phyloP scores from a whole-genome alignment of 2,113 vertebrate genomes.

The Ramphastos sulfuratus region DNA sequence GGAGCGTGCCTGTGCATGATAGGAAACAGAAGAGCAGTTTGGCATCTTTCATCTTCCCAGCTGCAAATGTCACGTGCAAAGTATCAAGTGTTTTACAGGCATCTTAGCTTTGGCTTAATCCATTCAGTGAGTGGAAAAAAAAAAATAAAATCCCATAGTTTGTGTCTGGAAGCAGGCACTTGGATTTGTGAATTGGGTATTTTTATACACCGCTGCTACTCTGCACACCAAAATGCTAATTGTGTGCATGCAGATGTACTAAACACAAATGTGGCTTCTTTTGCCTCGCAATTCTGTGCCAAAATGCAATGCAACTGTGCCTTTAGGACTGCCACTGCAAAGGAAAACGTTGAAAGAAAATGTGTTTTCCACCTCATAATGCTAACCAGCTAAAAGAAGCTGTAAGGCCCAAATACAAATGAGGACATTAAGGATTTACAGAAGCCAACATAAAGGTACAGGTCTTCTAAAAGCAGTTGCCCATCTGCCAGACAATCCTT shows the following conservation, averaged over 20 bases:
- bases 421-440: neutral
- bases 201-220: neutral
- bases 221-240: neutral
- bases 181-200: neutral
- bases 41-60: conserved; percentile 6
- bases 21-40: neutral
- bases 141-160: neutral
- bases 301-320: neutral
- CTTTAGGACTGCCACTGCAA: neutral
- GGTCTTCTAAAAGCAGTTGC: neutral
- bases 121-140: neutral
- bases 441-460: neutral
- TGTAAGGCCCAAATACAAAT: neutral
- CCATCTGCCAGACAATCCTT: neutral
- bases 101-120: neutral
- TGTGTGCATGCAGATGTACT: neutral
- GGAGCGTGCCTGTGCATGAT: neutral
- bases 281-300: neutral
- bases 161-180: neutral
- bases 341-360: neutral
- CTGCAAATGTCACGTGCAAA: conserved; percentile 4
- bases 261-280: neutral
- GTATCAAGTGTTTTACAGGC: neutral
- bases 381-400: neutral
- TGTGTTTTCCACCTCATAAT: neutral